Evolutionary conservation across 1,140 invertebrate genomes (phyloP).

Genomic region (Scaptomyza hsui): DNA sequence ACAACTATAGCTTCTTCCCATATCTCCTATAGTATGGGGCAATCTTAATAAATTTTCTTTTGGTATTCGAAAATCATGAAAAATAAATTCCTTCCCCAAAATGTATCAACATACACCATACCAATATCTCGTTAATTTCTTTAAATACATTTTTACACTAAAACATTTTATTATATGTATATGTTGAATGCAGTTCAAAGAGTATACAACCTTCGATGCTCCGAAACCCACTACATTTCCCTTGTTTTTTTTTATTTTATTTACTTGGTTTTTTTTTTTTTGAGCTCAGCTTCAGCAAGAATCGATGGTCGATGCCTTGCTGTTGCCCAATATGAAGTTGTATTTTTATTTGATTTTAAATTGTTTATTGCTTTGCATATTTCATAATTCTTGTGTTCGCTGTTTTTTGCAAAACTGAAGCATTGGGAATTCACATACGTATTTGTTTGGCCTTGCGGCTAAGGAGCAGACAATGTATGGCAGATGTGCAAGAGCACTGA

Average conservation of each 20-base stretch:
- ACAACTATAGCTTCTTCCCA: no score
- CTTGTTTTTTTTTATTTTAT: conserved; percentile 32
- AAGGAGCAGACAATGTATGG: conserved; percentile 14
- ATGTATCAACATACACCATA: no score
- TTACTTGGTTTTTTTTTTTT: conserved; percentile 35
- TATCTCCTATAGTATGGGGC: no score
- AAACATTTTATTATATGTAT: no score
- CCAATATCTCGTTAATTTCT: no score
- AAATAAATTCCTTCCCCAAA: no score
- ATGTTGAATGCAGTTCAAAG: neutral
- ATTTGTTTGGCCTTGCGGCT: conserved; percentile 37
- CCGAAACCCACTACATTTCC: neutral
- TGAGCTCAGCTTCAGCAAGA: conserved; percentile 51
- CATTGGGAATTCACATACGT: conserved; percentile 6
- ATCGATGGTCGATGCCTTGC: conserved; percentile 59
- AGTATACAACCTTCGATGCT: neutral
- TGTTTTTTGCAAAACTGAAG: conserved; percentile 2
- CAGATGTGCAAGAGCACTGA: neutral
- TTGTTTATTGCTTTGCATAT: conserved; percentile 81
- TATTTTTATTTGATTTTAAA: conserved; percentile 81
- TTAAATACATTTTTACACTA: no score
- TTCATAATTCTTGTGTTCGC: conserved; percentile 67
- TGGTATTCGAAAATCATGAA: no score
- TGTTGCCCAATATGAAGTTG: conserved; percentile 70
- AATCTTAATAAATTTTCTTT: no score